Base-by-base conservation (phyloP, 2,888 invertebrate species). In the Empis stercorea region DNA sequence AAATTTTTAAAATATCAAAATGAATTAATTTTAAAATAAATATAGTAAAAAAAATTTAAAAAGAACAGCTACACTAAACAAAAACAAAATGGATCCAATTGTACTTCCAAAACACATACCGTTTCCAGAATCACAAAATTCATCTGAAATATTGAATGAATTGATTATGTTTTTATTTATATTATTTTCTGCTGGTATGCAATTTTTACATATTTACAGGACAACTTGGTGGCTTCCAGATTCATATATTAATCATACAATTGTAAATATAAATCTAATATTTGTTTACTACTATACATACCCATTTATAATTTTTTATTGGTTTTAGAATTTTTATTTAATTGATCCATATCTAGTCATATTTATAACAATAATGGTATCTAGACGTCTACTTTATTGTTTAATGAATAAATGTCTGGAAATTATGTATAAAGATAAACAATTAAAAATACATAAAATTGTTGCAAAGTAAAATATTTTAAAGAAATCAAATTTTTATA, bases 201-300 rank as follows among this genome's bases (percentile, higher is more conserved):
- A 99, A 71, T 91, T 94, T 63, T 74, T 97, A 38, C 93, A 97
- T 71, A 75, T 97, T 34, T 97, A 97, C 63, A 80, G 92, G 56
- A 94, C 93, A 3, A 86, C 91, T 13, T 99, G 95, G 94, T 99
- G 97, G 97, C 68, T 96, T 45, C 92, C 94, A 1, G 84, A 95
- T 63, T 92, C 94, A 0, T 84, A 89, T 63, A 87, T 84, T 50
- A 81, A 80, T 59, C 86, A 89, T 62, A 84, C 88, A 50, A 79
- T 96, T 79, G 95, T 94, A 71, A 71, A 76, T 94, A 71, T 71
- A 76, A 17, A 4, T 13, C 6, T 13, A 13, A 34, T 34, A 16
- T 36, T 20, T 20, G 5, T 20, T 20, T 20, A 20, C 14, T 7
- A 16, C 4, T 16, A 37, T 4, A n/a, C n/a, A n/a, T n/a, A n/a